phyloP scores from a whole-genome alignment of 2,113 vertebrate species.

The Dicaeum eximium region DNA sequence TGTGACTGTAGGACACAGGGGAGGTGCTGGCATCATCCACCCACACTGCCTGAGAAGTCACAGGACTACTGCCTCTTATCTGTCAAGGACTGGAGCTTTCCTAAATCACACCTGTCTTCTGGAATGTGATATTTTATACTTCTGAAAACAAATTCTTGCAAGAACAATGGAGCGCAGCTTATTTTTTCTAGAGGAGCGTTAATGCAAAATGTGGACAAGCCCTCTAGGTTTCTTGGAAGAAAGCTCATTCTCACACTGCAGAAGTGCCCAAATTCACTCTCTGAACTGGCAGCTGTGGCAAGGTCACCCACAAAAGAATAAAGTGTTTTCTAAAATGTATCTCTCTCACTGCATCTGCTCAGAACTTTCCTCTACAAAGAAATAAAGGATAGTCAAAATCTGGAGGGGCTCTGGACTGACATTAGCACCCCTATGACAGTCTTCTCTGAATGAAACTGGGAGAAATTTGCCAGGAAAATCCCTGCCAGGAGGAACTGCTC shows the following conservation, averaged over 20 bases:
- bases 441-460: not conserved
- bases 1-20: not conserved
- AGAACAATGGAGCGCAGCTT: not conserved
- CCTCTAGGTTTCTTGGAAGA: not conserved
- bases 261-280: not conserved
- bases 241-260: not conserved
- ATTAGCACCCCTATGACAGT: not conserved
- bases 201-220: not conserved
- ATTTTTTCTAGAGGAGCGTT: not conserved
- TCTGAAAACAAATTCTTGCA: not conserved
- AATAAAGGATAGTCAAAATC: not conserved
- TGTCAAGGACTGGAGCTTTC: not conserved
- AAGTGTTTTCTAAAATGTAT: not conserved
- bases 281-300: not conserved
- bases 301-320: not conserved
- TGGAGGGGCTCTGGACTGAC: not conserved
- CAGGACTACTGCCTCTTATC: not conserved
- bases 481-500: not conserved
- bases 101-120: constrained; percentile 27
- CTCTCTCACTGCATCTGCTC: not conserved
- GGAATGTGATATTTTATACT: not conserved
- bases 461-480: not conserved
- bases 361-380: not conserved
- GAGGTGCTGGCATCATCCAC: not conserved
- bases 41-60: not conserved